Percentiles rank a stretch among this genome's conserved stretches.
These are phyloP conservation scores for Anomalospiza imberbis DNA, from an alignment of 2,797 vertebrate genomes.

Conservation along the genomic window DNA sequence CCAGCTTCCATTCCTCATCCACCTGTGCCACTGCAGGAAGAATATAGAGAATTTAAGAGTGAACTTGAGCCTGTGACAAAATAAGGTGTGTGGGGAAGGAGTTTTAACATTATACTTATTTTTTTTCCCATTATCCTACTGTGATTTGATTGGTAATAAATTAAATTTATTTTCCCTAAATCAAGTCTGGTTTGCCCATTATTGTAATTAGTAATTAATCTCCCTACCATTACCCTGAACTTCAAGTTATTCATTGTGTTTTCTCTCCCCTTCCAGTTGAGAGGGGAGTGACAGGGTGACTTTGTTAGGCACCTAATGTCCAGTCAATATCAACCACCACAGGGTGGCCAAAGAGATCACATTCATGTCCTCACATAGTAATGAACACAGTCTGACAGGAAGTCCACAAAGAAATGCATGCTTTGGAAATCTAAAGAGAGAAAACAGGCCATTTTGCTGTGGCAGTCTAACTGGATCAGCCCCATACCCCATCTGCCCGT, in stretches of 20 bases:
- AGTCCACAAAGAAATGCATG: background rate
- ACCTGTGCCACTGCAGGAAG: rapidly evolving
- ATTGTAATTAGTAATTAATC: background rate
- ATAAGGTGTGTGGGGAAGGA: rapidly evolving
- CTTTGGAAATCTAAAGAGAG: background rate
- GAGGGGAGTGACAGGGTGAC: background rate
- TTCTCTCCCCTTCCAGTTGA: background rate
- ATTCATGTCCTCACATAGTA: background rate
- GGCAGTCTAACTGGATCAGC: background rate
- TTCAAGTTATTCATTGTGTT: background rate
- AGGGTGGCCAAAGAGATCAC: background rate
- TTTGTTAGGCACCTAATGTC: background rate
- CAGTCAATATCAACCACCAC: background rate
- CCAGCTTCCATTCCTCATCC: background rate
- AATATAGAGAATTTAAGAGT: background rate
- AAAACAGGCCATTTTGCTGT: background rate
- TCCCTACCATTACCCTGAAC: background rate
- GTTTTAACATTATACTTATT: background rate
- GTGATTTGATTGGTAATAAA: background rate
- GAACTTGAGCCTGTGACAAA: background rate
- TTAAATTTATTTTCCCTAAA: background rate
- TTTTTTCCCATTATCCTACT: background rate
- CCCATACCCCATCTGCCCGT: rapidly evolving
- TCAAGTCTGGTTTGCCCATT: background rate
- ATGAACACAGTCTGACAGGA: background rate